phyloP scores from a whole-genome alignment of 2,797 vertebrate genomes.

The Avahi laniger region DNA sequence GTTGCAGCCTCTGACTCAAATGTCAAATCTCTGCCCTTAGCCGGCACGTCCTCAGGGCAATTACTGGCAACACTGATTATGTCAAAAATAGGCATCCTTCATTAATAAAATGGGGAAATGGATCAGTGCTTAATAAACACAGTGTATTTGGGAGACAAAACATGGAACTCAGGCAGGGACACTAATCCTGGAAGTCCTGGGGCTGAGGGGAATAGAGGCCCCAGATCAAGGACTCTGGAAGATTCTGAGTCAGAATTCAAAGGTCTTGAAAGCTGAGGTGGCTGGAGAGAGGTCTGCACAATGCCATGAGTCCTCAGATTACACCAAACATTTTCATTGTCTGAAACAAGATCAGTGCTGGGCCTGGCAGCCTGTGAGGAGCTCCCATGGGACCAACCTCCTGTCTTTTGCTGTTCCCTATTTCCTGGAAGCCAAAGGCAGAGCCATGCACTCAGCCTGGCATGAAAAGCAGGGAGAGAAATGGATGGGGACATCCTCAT shows the following conservation, averaged over 20 bases:
- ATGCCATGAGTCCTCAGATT: neutral
- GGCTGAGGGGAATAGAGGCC: neutral
- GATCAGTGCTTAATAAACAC: neutral
- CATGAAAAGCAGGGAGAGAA: neutral
- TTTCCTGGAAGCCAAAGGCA: neutral
- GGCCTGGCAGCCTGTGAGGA: neutral
- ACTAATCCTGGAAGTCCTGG: neutral
- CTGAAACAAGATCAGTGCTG: neutral
- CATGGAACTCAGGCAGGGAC: neutral
- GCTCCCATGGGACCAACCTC: neutral
- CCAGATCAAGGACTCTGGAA: neutral
- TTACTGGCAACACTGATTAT: neutral
- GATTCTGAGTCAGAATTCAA: neutral
- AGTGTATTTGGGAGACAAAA: conserved; percentile 22
- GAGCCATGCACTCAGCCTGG: neutral
- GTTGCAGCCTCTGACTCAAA: neutral
- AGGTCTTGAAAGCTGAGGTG: neutral
- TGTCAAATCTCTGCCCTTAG: conserved; percentile 3
- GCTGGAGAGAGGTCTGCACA: neutral
- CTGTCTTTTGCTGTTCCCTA: neutral
- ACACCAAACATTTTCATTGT: neutral
- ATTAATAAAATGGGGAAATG: conserved; percentile 51
- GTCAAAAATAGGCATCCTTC: neutral
- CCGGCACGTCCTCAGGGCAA: neutral
- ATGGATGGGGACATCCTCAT: too few relatives aligned